Base-by-base conservation (phyloP, 2,888 invertebrate species). In the Microplitis manilae region DNA sequence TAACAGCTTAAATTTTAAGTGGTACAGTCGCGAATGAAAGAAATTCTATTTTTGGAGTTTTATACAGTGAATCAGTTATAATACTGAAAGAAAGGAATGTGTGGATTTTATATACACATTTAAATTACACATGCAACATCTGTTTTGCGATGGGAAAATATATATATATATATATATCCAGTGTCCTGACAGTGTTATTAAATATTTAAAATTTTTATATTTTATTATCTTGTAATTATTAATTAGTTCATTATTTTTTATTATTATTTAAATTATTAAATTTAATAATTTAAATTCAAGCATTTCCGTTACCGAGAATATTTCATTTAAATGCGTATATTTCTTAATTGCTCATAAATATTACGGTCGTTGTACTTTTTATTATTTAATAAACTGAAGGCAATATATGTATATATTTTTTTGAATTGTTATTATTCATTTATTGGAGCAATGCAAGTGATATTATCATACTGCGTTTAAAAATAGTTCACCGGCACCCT, bases 11-110 rank as follows among this genome's bases (percentile, higher is more conserved):
- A 65, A 65, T 65, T 20, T 65, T 30, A 65, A 68, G 38, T 65
- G 68, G 78, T 76, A 73, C 71, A 73, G 71, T 69, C 73, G 70
- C 38, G 71, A n/a, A 73, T 69, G 81, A 79, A 77, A 73, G 74
- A 76, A 75, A 80, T 71, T 81, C 81, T 81, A 81, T 80, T 78
- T 81, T 80, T 61, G 80, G 81, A 79, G 70, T 50, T 50, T 50
- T 50, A 76, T 72, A 77, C 79, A 79, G 75, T 77, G 75, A 79
- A 77, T 79, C 75, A 73, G 76, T 71, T 50, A 50, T 50, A 50
- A 50, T 50, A 50, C 50, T 50, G 13, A 50, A 50, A 50, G 50
- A 50, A 50, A 50, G 50, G 50, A 50, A 50, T 50, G 50, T 50
- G 50, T 50, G 50, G 8, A 50, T 50, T 50, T 50, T 50, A 61